Evolutionary conservation across 1,140 invertebrate genomes (phyloP).

Genomic region (Penaeus indicus): DNA sequence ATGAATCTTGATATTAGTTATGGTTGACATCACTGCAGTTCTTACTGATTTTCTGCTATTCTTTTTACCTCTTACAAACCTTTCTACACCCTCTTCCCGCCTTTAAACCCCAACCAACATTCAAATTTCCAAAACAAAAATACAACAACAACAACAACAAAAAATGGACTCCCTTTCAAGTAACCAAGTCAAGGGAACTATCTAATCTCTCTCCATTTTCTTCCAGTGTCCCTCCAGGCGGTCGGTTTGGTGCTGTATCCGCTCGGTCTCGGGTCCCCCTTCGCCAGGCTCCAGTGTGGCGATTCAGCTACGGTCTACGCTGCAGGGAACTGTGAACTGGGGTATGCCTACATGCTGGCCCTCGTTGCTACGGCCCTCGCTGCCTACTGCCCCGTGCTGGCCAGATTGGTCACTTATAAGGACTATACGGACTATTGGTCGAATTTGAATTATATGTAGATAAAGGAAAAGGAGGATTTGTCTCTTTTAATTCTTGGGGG

Average conservation of each 20-base stretch:
- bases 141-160: too few species aligned
- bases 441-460: slow-evolving; percentile 62
- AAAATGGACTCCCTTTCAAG: too few species aligned
- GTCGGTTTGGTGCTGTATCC: slow-evolving; percentile 71
- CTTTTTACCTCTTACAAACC: too few species aligned
- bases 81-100: too few species aligned
- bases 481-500: too few species aligned
- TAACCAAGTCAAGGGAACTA: too few species aligned
- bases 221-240: slow-evolving; percentile 63
- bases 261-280: slow-evolving; percentile 70
- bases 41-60: too few species aligned
- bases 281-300: slow-evolving; percentile 70
- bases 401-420: slow-evolving; percentile 67
- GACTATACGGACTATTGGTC: slow-evolving; percentile 65
- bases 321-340: slow-evolving; percentile 70
- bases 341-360: slow-evolving; percentile 72
- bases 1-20: too few species aligned
- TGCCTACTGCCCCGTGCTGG: slow-evolving; percentile 71
- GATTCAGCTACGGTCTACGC: slow-evolving; percentile 67
- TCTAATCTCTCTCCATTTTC: neutral
- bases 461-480: too few species aligned
- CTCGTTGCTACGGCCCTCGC: slow-evolving; percentile 71
- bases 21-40: too few species aligned
- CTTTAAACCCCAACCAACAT: too few species aligned
- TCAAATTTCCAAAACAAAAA: too few species aligned